Conservation (phyloP, 2,113 vertebrate species). For the Stigmatopora nigra region DNA sequence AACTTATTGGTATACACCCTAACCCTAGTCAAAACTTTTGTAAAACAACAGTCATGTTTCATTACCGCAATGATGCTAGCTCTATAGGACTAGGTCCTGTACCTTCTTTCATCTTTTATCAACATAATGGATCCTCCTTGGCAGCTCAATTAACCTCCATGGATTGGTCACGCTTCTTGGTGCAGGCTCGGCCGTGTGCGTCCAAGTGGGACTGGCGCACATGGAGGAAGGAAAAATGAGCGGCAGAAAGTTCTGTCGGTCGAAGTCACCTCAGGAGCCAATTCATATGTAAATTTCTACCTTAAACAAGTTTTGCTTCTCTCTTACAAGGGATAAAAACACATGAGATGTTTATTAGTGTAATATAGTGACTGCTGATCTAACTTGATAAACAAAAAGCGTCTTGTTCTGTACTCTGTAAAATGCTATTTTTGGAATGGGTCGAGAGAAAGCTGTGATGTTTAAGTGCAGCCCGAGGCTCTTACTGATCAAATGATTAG, state of each 20-base stretch:
- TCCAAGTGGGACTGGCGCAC: neutral
- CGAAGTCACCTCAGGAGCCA: neutral
- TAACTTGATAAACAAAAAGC: neutral
- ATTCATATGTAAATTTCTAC: neutral
- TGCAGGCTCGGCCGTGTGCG: neutral
- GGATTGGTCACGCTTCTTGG: constrained; percentile 6
- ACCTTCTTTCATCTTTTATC: constrained; percentile 32
- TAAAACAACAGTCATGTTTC: constrained; percentile 52
- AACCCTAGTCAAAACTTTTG: neutral
- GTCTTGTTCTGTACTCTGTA: neutral
- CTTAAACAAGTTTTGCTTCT: neutral
- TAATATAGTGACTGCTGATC: neutral
- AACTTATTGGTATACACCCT: too few species aligned
- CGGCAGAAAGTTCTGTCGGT: neutral
- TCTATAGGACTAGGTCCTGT: constrained; percentile 31
- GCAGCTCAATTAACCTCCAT: constrained; percentile 38
- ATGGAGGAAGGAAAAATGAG: constrained; percentile 16
- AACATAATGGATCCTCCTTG: constrained; percentile 39
- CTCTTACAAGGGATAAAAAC: too few species aligned
- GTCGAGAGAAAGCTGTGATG: neutral
- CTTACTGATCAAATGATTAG: neutral
- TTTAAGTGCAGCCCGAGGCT: neutral
- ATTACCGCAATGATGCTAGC: constrained; percentile 35
- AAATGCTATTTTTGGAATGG: neutral
- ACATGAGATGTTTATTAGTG: neutral